Evolutionary conservation across 1,140 invertebrate species (phyloP), one percentile per base, ranked within the genome.

Genomic region (Battus philenor): DNA sequence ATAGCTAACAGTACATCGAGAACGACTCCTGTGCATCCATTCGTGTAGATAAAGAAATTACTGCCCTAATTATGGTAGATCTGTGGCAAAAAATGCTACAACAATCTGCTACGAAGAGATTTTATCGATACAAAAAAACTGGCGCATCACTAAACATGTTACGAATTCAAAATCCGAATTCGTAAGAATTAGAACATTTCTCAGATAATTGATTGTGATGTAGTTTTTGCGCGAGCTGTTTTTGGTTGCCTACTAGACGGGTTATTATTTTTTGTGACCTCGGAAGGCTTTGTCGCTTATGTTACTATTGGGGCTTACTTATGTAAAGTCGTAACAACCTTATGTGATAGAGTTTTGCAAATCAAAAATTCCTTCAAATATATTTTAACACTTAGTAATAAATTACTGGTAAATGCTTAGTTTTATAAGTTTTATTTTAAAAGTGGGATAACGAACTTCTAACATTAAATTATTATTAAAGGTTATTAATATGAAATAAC

Each of bases 1-100:
- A 70, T 59, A 36, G 52, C 44, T 80, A 84, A 81, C 77, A 77
- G 75, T 81, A 54, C 69, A 50, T 60, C 62, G 62, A 68, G 70
- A 61, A 66, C 56, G 54, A 63, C 55, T 72, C 62, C 73, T 75
- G 73, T 51, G 59, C 68, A 68, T 47, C 59, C 63, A 66, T 54
- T 68, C 66, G 68, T 64, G 66, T 44, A 70, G 60, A 70, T 76
- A 72, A 74, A 66, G 59, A 60, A 63, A 53, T 10, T 9, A 38
- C 38, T 26, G 38, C 27, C 38, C 38, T n/a, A 41, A 41, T 41
- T 41, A 29, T 29, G 10, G 10, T 9, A 29, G 22, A 27, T 41
- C 27, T 27, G 12, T 41, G 29, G 9, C 29, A 29, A 26, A 26
- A 17, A 20, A 20, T n/a, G 18, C 18, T 6, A 41, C 24, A 8